These are phyloP conservation scores for Caloenas nicobarica DNA, from an alignment of 2,113 vertebrate genomes.

Conservation along the genomic window DNA sequence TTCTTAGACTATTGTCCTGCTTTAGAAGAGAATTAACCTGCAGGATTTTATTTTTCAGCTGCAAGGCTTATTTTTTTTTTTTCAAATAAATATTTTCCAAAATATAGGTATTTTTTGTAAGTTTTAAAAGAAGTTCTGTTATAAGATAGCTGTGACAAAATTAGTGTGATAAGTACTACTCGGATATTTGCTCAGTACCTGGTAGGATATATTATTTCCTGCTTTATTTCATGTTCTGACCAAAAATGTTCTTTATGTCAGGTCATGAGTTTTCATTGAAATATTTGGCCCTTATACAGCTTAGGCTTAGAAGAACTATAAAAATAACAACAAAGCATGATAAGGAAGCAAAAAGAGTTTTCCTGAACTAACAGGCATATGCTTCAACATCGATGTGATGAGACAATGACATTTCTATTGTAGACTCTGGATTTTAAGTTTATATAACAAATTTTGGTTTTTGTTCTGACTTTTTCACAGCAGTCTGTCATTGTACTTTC, in stretches of 20 bases:
- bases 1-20: background rate
- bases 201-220: background rate
- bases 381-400: background rate
- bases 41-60: background rate
- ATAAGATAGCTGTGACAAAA: background rate
- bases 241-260: background rate
- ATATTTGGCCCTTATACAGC: background rate
- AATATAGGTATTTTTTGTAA: background rate
- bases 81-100: background rate
- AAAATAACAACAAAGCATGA: background rate
- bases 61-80: background rate
- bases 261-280: background rate
- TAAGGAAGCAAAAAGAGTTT: background rate
- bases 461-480: background rate
- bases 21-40: background rate
- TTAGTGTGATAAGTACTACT: background rate
- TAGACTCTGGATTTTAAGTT: background rate
- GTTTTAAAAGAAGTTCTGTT: background rate
- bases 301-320: background rate
- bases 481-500: background rate
- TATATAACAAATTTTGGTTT: background rate
- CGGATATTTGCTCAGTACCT: background rate
- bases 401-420: background rate
- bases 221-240: background rate
- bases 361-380: background rate